phyloP scores from a whole-genome alignment of 1,140 invertebrate species.

The Maconellicoccus hirsutus region DNA sequence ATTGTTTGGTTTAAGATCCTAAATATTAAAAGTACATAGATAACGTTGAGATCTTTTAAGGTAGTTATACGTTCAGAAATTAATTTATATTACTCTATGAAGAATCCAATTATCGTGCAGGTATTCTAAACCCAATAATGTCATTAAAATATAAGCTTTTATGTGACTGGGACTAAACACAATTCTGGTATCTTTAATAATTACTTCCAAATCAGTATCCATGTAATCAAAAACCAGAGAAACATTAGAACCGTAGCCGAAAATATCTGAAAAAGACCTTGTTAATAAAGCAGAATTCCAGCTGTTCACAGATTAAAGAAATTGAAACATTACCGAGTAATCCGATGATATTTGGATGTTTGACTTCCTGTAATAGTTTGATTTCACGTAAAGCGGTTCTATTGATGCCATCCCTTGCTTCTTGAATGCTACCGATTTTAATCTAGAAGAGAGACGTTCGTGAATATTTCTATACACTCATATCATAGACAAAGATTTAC shows the following conservation, averaged over 20 bases:
- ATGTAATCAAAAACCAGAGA: constrained; percentile 99
- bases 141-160: constrained; percentile 93
- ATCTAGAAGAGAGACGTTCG: constrained; percentile 46
- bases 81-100: constrained; percentile 61
- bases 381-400: constrained; percentile 96
- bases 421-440: constrained; percentile 85
- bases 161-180: constrained; percentile 86
- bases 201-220: constrained; percentile 96
- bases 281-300: background rate
- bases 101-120: constrained; percentile 94
- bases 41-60: background rate
- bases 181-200: constrained; percentile 75
- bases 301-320: background rate
- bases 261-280: constrained; percentile 70
- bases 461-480: too few relatives aligned
- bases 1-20: constrained; percentile 98
- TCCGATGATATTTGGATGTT: constrained; percentile 90
- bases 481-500: constrained; percentile 30
- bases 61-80: background rate
- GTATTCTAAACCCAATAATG: constrained; percentile 88
- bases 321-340: constrained; percentile 45
- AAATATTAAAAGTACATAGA: constrained; percentile 28
- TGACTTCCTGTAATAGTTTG: constrained; percentile 90
- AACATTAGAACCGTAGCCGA: constrained; percentile 96
- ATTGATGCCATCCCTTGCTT: constrained; percentile 96